These are phyloP conservation scores for Sciurus carolinensis DNA, from an alignment of 2,797 vertebrate genomes.

Conservation along the genomic window DNA sequence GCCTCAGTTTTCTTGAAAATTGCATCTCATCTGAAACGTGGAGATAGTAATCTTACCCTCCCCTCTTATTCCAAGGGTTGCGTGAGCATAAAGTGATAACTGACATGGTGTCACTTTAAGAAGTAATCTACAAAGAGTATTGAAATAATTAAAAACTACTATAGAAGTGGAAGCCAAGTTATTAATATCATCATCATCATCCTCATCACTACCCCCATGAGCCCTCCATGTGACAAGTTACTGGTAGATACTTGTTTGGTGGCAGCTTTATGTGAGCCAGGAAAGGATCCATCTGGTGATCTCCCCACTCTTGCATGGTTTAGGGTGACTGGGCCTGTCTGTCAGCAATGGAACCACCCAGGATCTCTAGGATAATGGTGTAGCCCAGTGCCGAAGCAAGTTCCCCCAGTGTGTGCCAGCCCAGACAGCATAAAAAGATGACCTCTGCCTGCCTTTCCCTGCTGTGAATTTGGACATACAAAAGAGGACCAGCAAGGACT, in stretches of 20 bases:
- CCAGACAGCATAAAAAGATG: background rate
- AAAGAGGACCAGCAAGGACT: background rate
- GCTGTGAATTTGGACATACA: background rate
- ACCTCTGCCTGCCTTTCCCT: background rate
- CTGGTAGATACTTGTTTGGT: background rate
- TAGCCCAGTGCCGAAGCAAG: background rate
- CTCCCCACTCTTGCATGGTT: background rate
- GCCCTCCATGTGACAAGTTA: background rate
- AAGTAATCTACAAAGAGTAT: background rate
- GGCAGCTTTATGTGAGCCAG: background rate
- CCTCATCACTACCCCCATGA: background rate
- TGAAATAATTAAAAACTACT: background rate
- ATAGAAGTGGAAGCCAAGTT: background rate
- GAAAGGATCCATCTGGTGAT: background rate
- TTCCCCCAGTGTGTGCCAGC: rapidly evolving
- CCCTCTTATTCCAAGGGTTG: background rate
- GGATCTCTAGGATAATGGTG: background rate
- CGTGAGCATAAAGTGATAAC: background rate
- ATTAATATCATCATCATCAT: rapidly evolving
- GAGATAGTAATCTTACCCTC: too few species aligned
- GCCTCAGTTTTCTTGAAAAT: background rate
- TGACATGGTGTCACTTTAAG: background rate
- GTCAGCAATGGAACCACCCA: background rate
- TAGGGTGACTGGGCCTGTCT: background rate
- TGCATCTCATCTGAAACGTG: background rate